These are phyloP conservation scores for Drosophila sp. DNA, from an alignment of 1,140 invertebrate species.

Conservation along the genomic window DNA sequence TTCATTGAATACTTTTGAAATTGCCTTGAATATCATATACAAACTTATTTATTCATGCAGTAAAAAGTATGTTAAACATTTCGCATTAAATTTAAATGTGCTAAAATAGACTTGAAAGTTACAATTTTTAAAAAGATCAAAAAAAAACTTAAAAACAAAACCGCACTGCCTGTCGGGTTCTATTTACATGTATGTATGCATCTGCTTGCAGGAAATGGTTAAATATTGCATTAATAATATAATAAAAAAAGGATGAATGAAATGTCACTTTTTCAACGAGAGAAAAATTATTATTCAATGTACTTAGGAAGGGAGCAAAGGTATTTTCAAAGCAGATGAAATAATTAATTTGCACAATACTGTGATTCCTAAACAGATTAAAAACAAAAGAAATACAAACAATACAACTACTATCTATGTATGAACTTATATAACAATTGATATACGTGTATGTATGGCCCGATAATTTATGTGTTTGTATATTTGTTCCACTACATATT, in stretches of 20 bases:
- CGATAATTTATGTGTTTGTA: constrained; percentile 56
- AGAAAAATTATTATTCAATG: constrained; percentile 5
- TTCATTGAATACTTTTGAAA: background rate
- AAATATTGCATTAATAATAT: background rate
- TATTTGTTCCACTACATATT: constrained; percentile 55
- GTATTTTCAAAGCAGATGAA: constrained; percentile 41
- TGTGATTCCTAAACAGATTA: constrained; percentile 67
- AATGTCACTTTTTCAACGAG: constrained; percentile 4
- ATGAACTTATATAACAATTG: constrained; percentile 18
- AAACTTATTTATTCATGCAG: background rate
- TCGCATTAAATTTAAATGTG: background rate
- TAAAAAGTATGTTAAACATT: background rate
- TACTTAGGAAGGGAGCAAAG: constrained; percentile 21
- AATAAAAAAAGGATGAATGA: background rate
- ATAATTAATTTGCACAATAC: constrained; percentile 70
- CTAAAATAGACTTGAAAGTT: background rate
- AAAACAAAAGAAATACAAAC: constrained; percentile 25
- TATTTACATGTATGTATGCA: constrained; percentile 50
- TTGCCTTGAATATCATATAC: background rate
- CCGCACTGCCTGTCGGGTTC: constrained; percentile 71
- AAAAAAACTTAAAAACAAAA: constrained; percentile 33
- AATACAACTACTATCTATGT: constrained; percentile 20
- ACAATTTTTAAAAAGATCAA: constrained; percentile 3
- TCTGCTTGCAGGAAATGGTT: constrained; percentile 23
- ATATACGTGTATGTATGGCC: constrained; percentile 36